Base-by-base conservation (phyloP, 2,888 invertebrate genomes). In the Napeogenes sylphis region DNA sequence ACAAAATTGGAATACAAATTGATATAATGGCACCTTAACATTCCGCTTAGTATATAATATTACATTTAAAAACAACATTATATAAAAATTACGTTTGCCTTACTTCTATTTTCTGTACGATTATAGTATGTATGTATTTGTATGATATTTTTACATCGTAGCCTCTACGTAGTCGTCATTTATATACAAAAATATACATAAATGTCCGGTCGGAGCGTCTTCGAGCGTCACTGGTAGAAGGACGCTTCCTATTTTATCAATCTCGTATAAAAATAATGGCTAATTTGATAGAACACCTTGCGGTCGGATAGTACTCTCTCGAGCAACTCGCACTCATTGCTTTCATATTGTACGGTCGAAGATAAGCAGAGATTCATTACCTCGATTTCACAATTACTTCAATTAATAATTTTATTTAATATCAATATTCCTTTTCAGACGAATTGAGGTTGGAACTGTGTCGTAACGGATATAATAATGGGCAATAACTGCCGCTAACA, bases 141-240 rank as follows among this genome's bases (percentile, higher is more conserved):
- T 79, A 80, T 83, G 85, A 87, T 86, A 87, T 84, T 82, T 82
- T 79, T 83, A 86, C 85, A 85, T 78, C 75, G 79, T 79, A 81
- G 79, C 81, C 73, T 84, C 82, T 80, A 79, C 82, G 82, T 82
- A 83, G 75, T 89, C 79, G 77, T 81, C 76, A 84, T 84, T 84
- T 89, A 90, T 90, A 86, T 90, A 89, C 89, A 89, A 87, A 87
- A 87, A 87, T 89, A 89, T 87, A 90, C 87, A 89, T 85, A 84
- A 85, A 85, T 80, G 84, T 84, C 78, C 78, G 79, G 78, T 77
- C 73, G 73, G 71, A 72, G 71, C 76, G 77, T 66, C 65, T 55
- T 67, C 68, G 66, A 68, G 74, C 63, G 68, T 59, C 63, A 61
- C 59, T 51, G 61, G 62, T 63, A 63, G 66, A 67, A 75, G 74